Conservation (phyloP, 2,888 invertebrate genomes). For the Athalia cordata region DNA sequence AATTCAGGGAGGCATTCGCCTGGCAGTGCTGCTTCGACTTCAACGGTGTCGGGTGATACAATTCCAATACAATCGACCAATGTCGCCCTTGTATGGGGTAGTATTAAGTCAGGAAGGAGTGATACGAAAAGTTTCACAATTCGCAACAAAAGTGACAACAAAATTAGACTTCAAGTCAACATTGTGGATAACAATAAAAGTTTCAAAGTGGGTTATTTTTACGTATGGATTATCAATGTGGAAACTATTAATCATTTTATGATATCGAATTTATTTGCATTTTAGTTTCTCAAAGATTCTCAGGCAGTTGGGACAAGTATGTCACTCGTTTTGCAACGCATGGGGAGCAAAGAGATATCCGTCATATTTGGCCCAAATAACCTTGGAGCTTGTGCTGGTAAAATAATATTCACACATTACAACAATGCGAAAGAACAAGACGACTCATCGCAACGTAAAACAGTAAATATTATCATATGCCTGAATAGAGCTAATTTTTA, state of each 20-base stretch:
- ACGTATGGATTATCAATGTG: neutral
- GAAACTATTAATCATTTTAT: no score
- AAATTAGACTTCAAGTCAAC: constrained; percentile 76
- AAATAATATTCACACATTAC: constrained; percentile 76
- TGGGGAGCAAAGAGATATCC: constrained; percentile 76
- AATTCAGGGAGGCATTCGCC: constrained; percentile 68
- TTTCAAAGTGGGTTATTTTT: constrained; percentile 68
- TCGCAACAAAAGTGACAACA: constrained; percentile 77
- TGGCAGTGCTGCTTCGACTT: constrained; percentile 64
- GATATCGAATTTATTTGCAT: neutral
- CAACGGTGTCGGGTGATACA: constrained; percentile 61
- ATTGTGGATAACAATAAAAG: constrained; percentile 69
- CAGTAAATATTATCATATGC: constrained; percentile 49
- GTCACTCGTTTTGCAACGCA: constrained; percentile 74
- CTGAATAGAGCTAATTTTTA: neutral
- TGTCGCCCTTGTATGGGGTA: constrained; percentile 78
- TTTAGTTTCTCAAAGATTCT: constrained; percentile 66
- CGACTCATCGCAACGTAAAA: constrained; percentile 56
- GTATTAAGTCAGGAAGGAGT: constrained; percentile 76
- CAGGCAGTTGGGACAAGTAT: constrained; percentile 62
- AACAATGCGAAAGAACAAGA: constrained; percentile 56
- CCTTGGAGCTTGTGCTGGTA: constrained; percentile 76
- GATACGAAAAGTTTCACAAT: constrained; percentile 76
- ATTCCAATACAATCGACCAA: constrained; percentile 77
- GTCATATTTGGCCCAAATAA: constrained; percentile 77